A percentile compares a stretch with the other conserved stretches of the same genome.
These are phyloP conservation scores for Hecatera dysodea DNA, from an alignment of 2,888 invertebrate genomes.

Conservation along the genomic window DNA sequence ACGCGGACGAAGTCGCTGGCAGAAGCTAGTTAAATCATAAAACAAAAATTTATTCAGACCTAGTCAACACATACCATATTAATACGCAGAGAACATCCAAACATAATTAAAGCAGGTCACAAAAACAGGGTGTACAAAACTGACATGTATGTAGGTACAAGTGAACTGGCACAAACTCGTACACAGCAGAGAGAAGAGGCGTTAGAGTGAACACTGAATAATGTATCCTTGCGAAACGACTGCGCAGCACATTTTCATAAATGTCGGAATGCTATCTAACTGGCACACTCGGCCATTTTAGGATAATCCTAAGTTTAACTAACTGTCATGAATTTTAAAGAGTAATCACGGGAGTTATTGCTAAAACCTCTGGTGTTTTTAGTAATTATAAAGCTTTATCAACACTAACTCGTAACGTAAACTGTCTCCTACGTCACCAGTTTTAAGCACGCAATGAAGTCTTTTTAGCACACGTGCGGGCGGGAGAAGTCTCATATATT, in stretches of 20 bases:
- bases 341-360: slow-evolving; percentile 15
- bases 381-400: not conserved
- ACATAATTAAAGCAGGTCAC: slow-evolving; percentile 35
- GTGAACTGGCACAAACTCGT: slow-evolving; percentile 24
- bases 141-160: not conserved
- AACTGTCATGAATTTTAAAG: slow-evolving; percentile 33
- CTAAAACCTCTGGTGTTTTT: not conserved
- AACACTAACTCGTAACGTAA: not conserved
- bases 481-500: too few species aligned
- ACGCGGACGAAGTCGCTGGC: too few species aligned
- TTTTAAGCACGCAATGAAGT: not conserved
- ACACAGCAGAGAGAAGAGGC: slow-evolving; percentile 7
- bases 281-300: slow-evolving; percentile 41
- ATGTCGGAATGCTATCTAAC: slow-evolving; percentile 52
- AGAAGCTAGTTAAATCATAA: too few species aligned
- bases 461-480: not conserved
- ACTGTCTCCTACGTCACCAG: not conserved
- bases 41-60: not conserved
- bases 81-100: not conserved
- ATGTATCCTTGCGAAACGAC: slow-evolving; percentile 56
- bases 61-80: not conserved
- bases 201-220: slow-evolving; percentile 52
- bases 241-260: slow-evolving; percentile 57
- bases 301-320: slow-evolving; percentile 45
- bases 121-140: slow-evolving; percentile 34